Evolutionary conservation across 2,888 invertebrate species (phyloP), one percentile per base, ranked within the genome.

Genomic region (Stratiomys singularior): DNA sequence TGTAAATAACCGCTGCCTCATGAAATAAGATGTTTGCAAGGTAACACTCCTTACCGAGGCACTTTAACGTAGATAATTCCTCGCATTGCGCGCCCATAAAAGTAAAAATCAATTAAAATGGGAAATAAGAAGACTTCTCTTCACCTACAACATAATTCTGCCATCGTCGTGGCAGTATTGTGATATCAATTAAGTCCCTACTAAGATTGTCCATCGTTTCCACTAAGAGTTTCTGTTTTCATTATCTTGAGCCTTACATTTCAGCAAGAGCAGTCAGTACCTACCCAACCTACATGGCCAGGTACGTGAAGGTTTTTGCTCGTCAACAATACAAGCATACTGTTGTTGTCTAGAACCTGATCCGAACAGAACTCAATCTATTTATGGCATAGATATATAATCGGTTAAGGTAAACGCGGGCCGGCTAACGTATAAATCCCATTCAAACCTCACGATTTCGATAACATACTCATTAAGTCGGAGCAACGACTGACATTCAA

Each of bases 91-190:
- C 18, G 21, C 13, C 25, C 46, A 23, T 47, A 47, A 46, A 69
- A 9, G 25, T 25, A 37, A 37, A 21, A 46, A 69, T 69, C 69
- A 69, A 69, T 69, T 69, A 69, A 69, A 69, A 46, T 7, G 47
- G 13, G 30, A 46, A 69, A 69, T 44, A 69, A 15, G 63, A 37
- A 37, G 37, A 37, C 23, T 37, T 37, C 18, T 30, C 25, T 47
- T 69, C 69, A 30, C 69, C 69, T 69, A 69, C 69, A 69, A 69
- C 69, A 69, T 69, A 69, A 69, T 69, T 69, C n/a, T 18, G 13
- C 25, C 15, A 13, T 25, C 25, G 13, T 21, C 18, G 18, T n/a
- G 4, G 9, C 44, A 18, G 2, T 44, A 13, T 15, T 47, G 47
- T 47, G 69, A 69, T 69, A 69, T 69, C 69, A 69, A 69, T 69